Percentiles rank a stretch among this genome's conserved stretches.
Conservation (phyloP, 2,888 invertebrate genomes). For the Xanthorhoe designata region DNA sequence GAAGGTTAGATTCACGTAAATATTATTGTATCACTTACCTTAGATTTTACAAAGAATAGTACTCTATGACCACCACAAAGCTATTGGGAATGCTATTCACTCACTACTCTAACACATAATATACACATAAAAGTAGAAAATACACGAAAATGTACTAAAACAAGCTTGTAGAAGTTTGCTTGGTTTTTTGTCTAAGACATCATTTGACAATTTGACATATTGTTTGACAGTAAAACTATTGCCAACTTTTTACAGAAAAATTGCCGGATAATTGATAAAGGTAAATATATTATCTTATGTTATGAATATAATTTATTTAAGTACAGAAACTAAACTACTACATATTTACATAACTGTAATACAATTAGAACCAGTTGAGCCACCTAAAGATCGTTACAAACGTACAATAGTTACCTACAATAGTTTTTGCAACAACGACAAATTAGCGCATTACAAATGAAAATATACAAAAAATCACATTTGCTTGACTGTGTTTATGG, state of each 20-base stretch:
- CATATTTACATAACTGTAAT: too few species aligned
- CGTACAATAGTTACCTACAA: too few species aligned
- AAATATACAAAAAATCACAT: too few species aligned
- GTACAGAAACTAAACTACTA: too few species aligned
- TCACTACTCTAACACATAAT: conserved; percentile 36
- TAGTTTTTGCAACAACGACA: too few species aligned
- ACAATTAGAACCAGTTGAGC: too few species aligned
- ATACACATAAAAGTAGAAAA: conserved; percentile 15
- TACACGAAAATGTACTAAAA: conserved; percentile 23
- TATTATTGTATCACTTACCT: conserved; percentile 48
- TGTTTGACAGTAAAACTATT: conserved; percentile 20
- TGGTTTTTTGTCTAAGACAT: conserved; percentile 32
- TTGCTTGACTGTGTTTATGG: too few species aligned
- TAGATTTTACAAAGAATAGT: conserved; percentile 32
- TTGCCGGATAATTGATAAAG: too few species aligned
- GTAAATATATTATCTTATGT: too few species aligned
- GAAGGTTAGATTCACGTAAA: conserved; percentile 54
- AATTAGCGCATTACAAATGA: too few species aligned
- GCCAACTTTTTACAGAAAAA: neutral
- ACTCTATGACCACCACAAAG: neutral
- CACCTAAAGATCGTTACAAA: too few species aligned
- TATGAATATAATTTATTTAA: too few species aligned
- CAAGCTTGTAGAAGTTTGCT: conserved; percentile 34
- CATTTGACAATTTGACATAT: conserved; percentile 33
- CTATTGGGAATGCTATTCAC: conserved; percentile 13